These are phyloP conservation scores for Coracopsis vasa DNA, from an alignment of 2,113 vertebrate genomes.

Conservation along the genomic window DNA sequence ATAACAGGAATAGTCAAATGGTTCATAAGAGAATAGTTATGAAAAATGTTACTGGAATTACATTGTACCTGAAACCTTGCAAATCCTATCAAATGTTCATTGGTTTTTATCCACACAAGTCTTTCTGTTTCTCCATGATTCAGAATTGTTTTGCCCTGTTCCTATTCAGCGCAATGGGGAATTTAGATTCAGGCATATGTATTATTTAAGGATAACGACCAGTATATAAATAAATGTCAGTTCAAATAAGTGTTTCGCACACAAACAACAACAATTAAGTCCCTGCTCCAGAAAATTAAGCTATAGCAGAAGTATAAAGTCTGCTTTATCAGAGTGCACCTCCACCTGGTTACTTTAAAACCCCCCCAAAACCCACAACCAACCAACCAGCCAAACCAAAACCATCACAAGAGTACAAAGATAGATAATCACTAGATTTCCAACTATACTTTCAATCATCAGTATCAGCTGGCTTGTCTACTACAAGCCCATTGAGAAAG, in stretches of 20 bases:
- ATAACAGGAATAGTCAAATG: background rate
- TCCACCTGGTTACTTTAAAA: background rate
- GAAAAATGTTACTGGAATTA: background rate
- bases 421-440: background rate
- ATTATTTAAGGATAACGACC: background rate
- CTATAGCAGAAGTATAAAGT: background rate
- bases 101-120: background rate
- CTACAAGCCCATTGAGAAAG: background rate
- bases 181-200: background rate
- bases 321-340: background rate
- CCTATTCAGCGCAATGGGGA: background rate
- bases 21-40: background rate
- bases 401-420: background rate
- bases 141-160: background rate
- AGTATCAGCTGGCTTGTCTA: background rate
- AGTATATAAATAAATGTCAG: background rate
- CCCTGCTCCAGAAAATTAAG: background rate
- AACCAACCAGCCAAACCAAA: background rate
- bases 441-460: background rate
- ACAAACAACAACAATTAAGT: background rate
- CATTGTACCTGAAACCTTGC: background rate
- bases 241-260: background rate
- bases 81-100: background rate
- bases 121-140: background rate
- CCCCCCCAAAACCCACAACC: background rate